Base-by-base conservation (phyloP, 2,113 vertebrate genomes). In the Anguilla rostrata region DNA sequence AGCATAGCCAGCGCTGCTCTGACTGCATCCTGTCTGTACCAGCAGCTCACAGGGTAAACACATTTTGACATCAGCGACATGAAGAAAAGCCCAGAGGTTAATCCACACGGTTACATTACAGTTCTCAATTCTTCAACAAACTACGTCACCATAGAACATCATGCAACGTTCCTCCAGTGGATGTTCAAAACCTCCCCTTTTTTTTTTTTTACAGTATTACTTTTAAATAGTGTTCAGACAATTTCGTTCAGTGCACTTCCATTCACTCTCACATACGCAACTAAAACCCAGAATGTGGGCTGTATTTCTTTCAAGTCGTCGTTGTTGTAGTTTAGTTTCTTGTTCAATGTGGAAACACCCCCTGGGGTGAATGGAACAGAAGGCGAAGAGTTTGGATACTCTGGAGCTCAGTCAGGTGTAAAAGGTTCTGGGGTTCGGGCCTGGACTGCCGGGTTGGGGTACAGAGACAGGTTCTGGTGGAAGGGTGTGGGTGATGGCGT, bases 61-160 rank as follows among this genome's bases (percentile, higher is more conserved):
- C n/a, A 66, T 66, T 66, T 26, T 66, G 60, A 66, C 20, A 71
- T n/a, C 63, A n/a, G 63, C 29, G 63, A 71, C 71, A 71, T 71
- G 63, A 75, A 12, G 71, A 75, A n/a, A 34, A 75, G n/a, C 71
- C 71, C 71, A 75, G 26, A 34, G n/a, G 71, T n/a, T 9, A 11
- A 34, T 34, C 71, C 71, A 34, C 49, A 60, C 39, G 39, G n/a
- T n/a, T n/a, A 53, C 81, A 49, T 20, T 60, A 60, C 22, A 83
- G 39, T 57, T 87, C 88, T 82, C 87, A 43, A 88, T 86, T 84
- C 89, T 91, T 91, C 56, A 84, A 56, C 71, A 75, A 75, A 75
- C 63, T 71, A 71, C 63, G 84, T 78, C 89, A 88, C 88, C 88
- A 88, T 49, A 92, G 20, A 83, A 79, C 60, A 84, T 90, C 91